Evolutionary conservation across 1,140 invertebrate species (phyloP), one percentile per base, ranked within the genome.

Genomic region (Aporrectodea caliginosa): DNA sequence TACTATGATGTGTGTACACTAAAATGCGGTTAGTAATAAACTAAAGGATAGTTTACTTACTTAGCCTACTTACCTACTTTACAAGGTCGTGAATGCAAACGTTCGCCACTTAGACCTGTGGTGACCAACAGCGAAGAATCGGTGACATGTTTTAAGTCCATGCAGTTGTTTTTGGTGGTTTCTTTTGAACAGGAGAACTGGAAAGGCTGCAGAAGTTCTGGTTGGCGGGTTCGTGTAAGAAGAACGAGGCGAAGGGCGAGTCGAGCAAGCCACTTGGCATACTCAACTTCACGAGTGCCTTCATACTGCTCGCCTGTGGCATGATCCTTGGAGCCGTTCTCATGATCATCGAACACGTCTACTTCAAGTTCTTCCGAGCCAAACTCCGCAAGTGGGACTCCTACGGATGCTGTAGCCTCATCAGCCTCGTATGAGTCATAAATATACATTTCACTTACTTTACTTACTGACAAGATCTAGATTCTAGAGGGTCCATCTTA

Each of bases 271-370:
- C 96, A 0, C 89, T 99, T 80, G 96, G 96, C 0, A 90, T 98
- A 69, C 94, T 98, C 86, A 97, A 99, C 90, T 99, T 99, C 88
- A 92, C 98, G 84, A 97, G 94, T 43, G 97, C 97, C 27, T 99
- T 99, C 87, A 91, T 99, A 16, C 91, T 99, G 78, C 91, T 99
- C 16, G 96, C 95, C 90, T 94, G 93, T 78, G 97, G 97, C 35
- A 95, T 98, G 81, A 88, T 97, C 73, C 88, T 98, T 77, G 94
- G 95, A 0, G 92, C 94, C 0, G 82, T 95, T 12, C 90, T 98
- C 69, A 90, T 98, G 12, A 88, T 94, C 1, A 86, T 96, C n/a
- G 97, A 99, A 88, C 93, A 97, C 88, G 88, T 98, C 33, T 98
- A 98, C 88, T 98, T 96, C 88, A 94, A 94, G 85, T 97, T 96